Conservation (phyloP, 2,888 invertebrate species). For the Galeopsomyia nigrocyanea region DNA sequence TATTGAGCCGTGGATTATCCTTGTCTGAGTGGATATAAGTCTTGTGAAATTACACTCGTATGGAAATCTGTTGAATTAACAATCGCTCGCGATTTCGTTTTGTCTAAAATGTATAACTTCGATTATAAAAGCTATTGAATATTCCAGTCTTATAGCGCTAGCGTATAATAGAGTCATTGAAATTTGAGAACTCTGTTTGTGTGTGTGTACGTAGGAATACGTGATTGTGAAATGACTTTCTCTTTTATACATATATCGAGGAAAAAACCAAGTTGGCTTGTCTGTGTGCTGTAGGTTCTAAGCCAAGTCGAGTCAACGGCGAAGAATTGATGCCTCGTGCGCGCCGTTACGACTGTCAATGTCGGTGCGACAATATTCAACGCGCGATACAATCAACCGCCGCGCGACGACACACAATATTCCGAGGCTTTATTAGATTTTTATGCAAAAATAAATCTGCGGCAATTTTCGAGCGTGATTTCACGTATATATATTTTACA, state of each 20-base stretch:
- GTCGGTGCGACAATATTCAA: slow-evolving; percentile 19
- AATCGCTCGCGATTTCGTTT: no score
- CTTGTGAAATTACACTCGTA: not conserved
- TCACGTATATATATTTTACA: slow-evolving; percentile 7
- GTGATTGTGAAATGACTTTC: slow-evolving; percentile 22
- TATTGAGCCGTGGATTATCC: slow-evolving; percentile 31
- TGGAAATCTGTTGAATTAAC: no score
- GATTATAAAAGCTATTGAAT: no score
- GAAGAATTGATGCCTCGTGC: slow-evolving; percentile 1
- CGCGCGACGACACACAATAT: not conserved
- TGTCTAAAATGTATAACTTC: no score
- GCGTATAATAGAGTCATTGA: not conserved
- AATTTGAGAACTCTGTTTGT: slow-evolving; percentile 20
- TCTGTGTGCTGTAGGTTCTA: no score
- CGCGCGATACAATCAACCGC: slow-evolving; percentile 4
- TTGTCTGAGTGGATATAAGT: slow-evolving; percentile 7
- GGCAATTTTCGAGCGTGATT: slow-evolving; percentile 2
- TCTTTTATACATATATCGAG: slow-evolving; percentile 6
- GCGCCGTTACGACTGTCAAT: slow-evolving; percentile 7
- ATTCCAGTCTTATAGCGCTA: no score
- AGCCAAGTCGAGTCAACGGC: not conserved
- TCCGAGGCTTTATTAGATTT: slow-evolving; percentile 32
- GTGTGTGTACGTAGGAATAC: not conserved
- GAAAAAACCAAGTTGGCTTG: not conserved
- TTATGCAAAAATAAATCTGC: slow-evolving; percentile 13